A percentile compares a stretch with the other conserved stretches of the same genome.
phyloP scores from a whole-genome alignment of 2,797 vertebrate species.

The Vultur gryphus region DNA sequence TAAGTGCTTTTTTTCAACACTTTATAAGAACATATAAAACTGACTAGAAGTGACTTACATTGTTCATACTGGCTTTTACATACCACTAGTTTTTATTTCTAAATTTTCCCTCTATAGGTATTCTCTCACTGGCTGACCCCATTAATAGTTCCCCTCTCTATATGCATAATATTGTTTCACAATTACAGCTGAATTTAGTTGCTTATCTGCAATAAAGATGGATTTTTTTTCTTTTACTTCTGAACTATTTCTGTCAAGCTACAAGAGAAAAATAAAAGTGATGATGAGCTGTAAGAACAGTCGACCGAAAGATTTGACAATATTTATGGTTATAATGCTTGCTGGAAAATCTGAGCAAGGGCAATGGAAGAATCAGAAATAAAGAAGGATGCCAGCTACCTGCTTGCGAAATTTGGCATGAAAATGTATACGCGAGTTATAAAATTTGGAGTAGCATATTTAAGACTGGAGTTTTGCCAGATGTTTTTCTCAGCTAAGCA shows the following conservation, averaged over 20 bases:
- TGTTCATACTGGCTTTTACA: conserved; percentile 6
- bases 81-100: background rate
- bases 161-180: background rate
- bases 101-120: background rate
- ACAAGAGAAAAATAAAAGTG: conserved; percentile 35
- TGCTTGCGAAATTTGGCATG: conserved; percentile 15
- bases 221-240: background rate
- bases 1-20: background rate
- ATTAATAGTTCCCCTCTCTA: background rate
- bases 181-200: conserved; percentile 24
- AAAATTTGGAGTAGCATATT: background rate
- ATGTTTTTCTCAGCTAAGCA: conserved; percentile 27
- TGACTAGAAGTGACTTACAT: background rate
- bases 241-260: conserved; percentile 2
- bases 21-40: conserved; percentile 3
- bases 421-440: background rate
- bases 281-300: conserved; percentile 4
- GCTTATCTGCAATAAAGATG: background rate
- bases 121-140: conserved; percentile 13
- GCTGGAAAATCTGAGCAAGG: conserved; percentile 35
- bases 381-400: conserved; percentile 29
- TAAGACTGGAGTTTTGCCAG: conserved; percentile 10
- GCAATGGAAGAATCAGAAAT: background rate
- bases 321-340: background rate
- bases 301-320: background rate